These are phyloP conservation scores for Meandrusa payeni DNA, from an alignment of 2,888 invertebrate genomes.

Conservation along the genomic window DNA sequence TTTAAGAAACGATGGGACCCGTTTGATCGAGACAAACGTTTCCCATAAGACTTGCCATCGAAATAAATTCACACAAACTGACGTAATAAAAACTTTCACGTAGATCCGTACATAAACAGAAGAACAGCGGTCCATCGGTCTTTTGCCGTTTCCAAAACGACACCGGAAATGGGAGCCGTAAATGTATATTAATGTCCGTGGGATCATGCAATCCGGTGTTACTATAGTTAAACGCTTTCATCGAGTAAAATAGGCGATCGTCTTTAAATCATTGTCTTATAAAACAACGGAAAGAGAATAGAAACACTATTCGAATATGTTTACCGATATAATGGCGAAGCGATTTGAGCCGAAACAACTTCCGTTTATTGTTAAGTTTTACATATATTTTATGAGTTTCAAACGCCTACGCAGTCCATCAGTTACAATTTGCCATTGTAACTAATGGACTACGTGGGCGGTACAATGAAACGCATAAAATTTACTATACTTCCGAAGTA, in stretches of 20 bases:
- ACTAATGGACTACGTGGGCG: too few relatives aligned
- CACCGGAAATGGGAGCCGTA: constrained; percentile 12
- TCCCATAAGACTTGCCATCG: neutral
- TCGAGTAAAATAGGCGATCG: neutral
- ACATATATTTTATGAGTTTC: too few relatives aligned
- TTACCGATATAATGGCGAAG: too few relatives aligned
- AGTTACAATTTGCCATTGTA: too few relatives aligned
- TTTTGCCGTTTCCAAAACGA: constrained; percentile 9
- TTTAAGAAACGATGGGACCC: too few relatives aligned
- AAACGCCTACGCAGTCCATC: too few relatives aligned
- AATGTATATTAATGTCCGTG: constrained; percentile 7
- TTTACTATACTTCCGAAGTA: too few relatives aligned
- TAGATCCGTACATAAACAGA: constrained; percentile 5
- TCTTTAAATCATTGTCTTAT: constrained; percentile 1
- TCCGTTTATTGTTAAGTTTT: too few relatives aligned
- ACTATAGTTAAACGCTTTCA: constrained; percentile 6
- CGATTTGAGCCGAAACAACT: too few relatives aligned
- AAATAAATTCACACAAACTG: neutral
- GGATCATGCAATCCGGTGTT: constrained; percentile 2
- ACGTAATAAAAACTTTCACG: constrained; percentile 6
- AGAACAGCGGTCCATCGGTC: neutral
- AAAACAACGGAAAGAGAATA: neutral
- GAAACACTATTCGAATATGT: too few relatives aligned
- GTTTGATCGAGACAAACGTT: too few relatives aligned
- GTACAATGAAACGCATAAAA: too few relatives aligned